Evolutionary conservation across 1,140 invertebrate species (phyloP), one percentile per base, ranked within the genome.

Genomic region (Polypedilum vanderplanki): DNA sequence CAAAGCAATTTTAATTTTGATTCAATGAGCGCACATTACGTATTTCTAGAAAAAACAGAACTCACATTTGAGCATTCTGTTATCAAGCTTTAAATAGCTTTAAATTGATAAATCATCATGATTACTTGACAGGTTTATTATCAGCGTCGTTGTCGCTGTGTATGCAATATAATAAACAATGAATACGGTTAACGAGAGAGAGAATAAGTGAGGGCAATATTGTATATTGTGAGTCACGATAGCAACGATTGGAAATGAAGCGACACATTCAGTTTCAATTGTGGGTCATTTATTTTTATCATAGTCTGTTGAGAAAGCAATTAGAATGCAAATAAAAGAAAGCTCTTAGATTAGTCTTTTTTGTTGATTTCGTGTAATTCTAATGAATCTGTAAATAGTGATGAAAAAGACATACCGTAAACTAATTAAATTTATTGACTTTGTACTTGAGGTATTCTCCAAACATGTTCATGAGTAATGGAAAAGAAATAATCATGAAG

Each of bases 201-300:
- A 20, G 15, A 18, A 3, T 67, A 7, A 1, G n/a, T 46, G 41
- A 46, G 15, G 15, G 15, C 15, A 46, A 46, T 10, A 46, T 3
- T 46, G 41, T 46, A 46, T 57, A n/a, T 57, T 15, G 12, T 57
- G 46, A 57, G 46, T 57, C 46, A 57, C 46, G 46, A 57, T 12
- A 57, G 46, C 10, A 33, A 33, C 24, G 24, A 33, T n/a, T 33
- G 24, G 24, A 33, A 33, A 33, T 33, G 24, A 33, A 33, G 46
- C n/a, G 12, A 57, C 46, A 57, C 46, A 57, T 57, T 57, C 12
- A 57, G 12, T 57, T 57, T n/a, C 4, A 70, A 70, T 70, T 70
- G 65, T 70, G 65, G 65, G 65, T 70, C 65, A 70, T 70, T 70
- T 70, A 70, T 70, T 70, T 70, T 18, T 70, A 70, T 70, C 64